Percentiles rank a stretch among this genome's conserved stretches.
Evolutionary conservation across 2,113 vertebrate genomes (phyloP).

Genomic region (Sphaerodactylus townsendi): DNA sequence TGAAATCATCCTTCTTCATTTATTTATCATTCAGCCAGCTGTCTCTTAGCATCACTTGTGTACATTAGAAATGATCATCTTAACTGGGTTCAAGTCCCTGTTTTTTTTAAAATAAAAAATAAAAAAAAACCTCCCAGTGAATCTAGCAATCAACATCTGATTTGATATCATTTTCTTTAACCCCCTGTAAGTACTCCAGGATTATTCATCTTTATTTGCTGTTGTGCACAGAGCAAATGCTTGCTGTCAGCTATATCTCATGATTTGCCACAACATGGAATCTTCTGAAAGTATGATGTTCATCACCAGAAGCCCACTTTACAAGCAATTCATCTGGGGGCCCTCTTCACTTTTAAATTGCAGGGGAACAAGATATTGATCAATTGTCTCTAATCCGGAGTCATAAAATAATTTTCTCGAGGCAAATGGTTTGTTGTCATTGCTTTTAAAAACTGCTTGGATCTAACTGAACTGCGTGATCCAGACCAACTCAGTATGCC

Average conservation of each 20-base stretch:
- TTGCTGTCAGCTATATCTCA: neutral
- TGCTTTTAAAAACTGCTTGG: neutral
- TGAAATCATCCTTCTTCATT: slow-evolving; percentile 59
- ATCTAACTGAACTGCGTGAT: neutral
- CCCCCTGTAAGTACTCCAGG: neutral
- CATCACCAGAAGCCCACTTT: neutral
- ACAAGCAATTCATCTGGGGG: neutral
- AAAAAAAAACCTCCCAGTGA: neutral
- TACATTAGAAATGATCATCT: slow-evolving; percentile 27
- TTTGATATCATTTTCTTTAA: slow-evolving; percentile 18
- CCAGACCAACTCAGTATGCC: neutral
- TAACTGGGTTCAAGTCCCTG: slow-evolving; percentile 13
- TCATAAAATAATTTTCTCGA: neutral
- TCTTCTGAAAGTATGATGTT: neutral
- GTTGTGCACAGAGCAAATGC: neutral
- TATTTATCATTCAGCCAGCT: slow-evolving; percentile 21
- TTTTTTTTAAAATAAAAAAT: neutral
- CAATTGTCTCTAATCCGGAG: neutral
- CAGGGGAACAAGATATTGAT: neutral
- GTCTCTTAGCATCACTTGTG: neutral
- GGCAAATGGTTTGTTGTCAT: neutral
- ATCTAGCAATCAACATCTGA: slow-evolving; percentile 29
- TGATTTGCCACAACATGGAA: accelerated
- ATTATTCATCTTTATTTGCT: slow-evolving; percentile 41
- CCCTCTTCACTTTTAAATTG: slow-evolving; percentile 1